phyloP scores from a whole-genome alignment of 2,797 vertebrate genomes.

The Somateria mollissima region DNA sequence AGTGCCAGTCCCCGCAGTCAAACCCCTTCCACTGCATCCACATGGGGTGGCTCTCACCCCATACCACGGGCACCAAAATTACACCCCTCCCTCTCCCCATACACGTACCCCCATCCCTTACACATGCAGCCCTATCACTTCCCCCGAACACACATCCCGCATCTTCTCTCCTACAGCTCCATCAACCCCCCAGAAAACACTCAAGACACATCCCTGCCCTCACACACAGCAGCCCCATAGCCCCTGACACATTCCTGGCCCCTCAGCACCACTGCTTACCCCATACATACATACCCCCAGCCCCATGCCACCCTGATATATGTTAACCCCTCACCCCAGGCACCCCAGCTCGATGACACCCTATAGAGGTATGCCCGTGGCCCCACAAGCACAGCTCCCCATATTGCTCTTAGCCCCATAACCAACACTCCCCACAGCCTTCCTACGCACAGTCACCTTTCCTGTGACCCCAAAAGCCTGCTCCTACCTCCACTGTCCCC shows the following conservation, averaged over 20 bases:
- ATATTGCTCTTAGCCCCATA: too few relatives aligned
- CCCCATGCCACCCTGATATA: not conserved
- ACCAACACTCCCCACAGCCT: not conserved
- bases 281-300: not conserved
- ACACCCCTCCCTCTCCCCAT: not conserved
- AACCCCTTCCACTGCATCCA: not conserved
- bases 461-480: not conserved
- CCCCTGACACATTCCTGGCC: rapidly evolving
- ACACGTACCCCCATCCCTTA: not conserved
- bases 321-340: not conserved
- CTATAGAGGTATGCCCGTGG: not conserved
- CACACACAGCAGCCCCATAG: not conserved
- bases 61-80: rapidly evolving
- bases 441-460: not conserved
- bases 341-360: not conserved
- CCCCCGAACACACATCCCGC: not conserved
- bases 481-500: too few relatives aligned
- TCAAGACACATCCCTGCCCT: not conserved
- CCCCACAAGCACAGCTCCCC: not conserved
- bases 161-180: not conserved
- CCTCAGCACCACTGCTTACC: not conserved
- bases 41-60: not conserved
- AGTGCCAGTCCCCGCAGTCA: not conserved
- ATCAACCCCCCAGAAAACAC: rapidly evolving
- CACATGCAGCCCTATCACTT: not conserved